These are phyloP conservation scores for Rhinoptilus africanus DNA, from an alignment of 2,113 vertebrate species.

Conservation along the genomic window DNA sequence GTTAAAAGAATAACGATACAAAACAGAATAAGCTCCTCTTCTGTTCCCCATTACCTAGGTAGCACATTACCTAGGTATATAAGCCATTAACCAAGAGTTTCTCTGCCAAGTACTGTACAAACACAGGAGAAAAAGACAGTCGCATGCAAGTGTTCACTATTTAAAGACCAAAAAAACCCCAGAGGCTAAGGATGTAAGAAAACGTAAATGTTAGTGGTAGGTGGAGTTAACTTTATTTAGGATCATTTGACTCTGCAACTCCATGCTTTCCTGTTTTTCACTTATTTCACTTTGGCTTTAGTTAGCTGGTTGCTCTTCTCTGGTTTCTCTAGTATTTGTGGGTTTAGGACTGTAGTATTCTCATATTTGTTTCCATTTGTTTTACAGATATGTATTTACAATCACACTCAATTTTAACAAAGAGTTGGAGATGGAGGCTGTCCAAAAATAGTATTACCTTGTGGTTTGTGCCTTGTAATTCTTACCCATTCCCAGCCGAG, in stretches of 20 bases:
- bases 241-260: not conserved
- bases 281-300: not conserved
- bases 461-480: not conserved
- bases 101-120: not conserved
- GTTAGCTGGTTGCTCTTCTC: not conserved
- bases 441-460: not conserved
- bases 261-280: not conserved
- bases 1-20: not conserved
- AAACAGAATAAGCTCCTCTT: not conserved
- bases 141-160: not conserved
- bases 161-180: not conserved
- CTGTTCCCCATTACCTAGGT: not conserved
- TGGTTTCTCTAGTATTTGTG: not conserved
- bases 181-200: not conserved
- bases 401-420: not conserved
- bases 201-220: not conserved
- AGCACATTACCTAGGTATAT: not conserved
- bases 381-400: not conserved
- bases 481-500: not conserved
- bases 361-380: not conserved
- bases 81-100: fast-evolving
- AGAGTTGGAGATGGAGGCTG: not conserved
- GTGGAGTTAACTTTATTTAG: not conserved
- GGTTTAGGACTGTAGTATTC: not conserved
- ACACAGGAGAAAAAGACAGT: not conserved